Evolutionary conservation across 2,797 vertebrate genomes (phyloP), one percentile per base, ranked within the genome.

Genomic region (Eleutherodactylus coqui): DNA sequence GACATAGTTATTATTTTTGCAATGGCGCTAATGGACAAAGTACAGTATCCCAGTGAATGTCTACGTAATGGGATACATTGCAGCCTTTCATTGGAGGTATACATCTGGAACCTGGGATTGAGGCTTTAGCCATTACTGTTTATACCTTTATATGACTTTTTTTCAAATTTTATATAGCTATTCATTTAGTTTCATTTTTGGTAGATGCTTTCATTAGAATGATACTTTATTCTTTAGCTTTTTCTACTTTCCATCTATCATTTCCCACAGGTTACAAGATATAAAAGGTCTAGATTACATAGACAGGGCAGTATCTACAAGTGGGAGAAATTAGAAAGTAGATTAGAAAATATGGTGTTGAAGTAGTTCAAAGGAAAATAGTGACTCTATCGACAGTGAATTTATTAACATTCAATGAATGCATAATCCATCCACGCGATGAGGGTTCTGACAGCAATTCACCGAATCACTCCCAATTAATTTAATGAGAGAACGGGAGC

Each of bases 321-420:
- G 60, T 76, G 60, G 73, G 47, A 47, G 47, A 76, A 41, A 77
- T 82, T 82, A 86, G 19, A 86, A 32, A 51, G 38, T 69, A 69
- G 58, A 86, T 82, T 69, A 64, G 43, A 49, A 81, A 82, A 75
- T 32, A 67, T 76, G 60, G 45, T 8, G n/a, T 77, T 43, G 43
- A 70, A 76, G 47, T n/a, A 77, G 79, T 82, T 82, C 72, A 82
- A 82, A 86, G 85, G 19, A 82, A 75, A 70, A 69, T n/a, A 45
- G 79, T 73, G 79, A 77, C 45, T 81, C 41, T 51, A 72, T 75
- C n/a, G 76, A 83, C 49, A 78, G 80, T 55, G 73, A 83, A 69
- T 87, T 83, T 83, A 87, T 87, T 87, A 83, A 83, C 73, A 77
- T 70, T 77, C 60, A 67, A 83, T 77, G 58, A 82, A 86, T 83